Evolutionary conservation across 2,888 invertebrate species (phyloP), one percentile per base, ranked within the genome.

Genomic region (Leptura quadrifasciata): DNA sequence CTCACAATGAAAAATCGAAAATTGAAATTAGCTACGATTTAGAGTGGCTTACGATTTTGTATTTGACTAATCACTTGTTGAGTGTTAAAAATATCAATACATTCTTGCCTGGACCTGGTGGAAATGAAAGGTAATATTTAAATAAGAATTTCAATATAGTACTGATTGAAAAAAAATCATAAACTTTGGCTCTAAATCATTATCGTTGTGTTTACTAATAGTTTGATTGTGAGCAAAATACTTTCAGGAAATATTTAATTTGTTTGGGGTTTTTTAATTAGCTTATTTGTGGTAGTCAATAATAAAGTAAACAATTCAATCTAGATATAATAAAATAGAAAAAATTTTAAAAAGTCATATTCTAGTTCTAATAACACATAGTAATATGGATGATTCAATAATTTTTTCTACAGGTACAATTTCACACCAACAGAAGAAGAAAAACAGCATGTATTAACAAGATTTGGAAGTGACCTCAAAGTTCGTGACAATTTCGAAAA

Each of bases 31-130:
- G 92, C 80, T 95, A 97, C 88, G 99, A 99, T 90, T 91, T 94
- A n/a, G 97, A 98, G 88, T 99, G 99, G 99, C 90, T 99, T 77
- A 93, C 96, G 10, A 93, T 99, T 85, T 91, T 99, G 61, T 93
- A 93, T 86, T 92, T 93, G 79, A 99, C 99, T 0, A 97, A 99
- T 90, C 96, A 98, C 90, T 91, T 98, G 63, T 89, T 96, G 58
- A 95, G 93, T 85, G 92, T 95, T 0, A 94, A 94, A 85, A 92
- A 90, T 84, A 88, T 91, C 10, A 91, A 91, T 61, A 92, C 93
- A 83, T 97, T 95, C 86, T 93, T 98, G 94, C 98, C 98, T 0
- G 96, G 96, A 9, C 93, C 94, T 52, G 93, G 94, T 52, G 91
- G 92, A 24, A 90, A 90, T 81, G 94, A 94, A 84, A 93, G 95